Evolutionary conservation across 2,888 invertebrate genomes (phyloP).

Genomic region (Argyresthia goedartella): DNA sequence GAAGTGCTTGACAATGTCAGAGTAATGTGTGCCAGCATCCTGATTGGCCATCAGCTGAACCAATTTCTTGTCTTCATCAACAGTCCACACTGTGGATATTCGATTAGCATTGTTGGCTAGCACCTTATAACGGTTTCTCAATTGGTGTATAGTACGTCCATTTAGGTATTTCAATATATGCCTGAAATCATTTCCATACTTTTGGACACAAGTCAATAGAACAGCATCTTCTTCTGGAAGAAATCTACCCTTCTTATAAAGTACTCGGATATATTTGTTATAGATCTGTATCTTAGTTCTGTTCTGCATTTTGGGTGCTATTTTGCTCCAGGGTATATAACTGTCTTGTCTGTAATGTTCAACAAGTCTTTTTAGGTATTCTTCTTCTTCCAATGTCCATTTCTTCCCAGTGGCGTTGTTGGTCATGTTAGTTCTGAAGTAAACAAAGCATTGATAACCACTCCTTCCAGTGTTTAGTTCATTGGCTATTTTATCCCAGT

Average conservation of each 20-base stretch:
- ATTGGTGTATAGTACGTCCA: constrained; percentile 72
- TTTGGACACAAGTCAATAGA: constrained; percentile 71
- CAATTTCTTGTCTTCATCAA: constrained; percentile 73
- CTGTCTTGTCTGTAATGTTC: constrained; percentile 74
- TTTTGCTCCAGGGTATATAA: constrained; percentile 81
- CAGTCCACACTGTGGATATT: constrained; percentile 68
- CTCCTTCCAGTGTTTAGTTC: constrained; percentile 71
- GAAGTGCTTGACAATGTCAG: constrained; percentile 61
- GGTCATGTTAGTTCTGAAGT: constrained; percentile 68
- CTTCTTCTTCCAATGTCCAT: constrained; percentile 80
- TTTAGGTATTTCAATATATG: constrained; percentile 72
- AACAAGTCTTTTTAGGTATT: constrained; percentile 72
- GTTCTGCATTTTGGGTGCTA: constrained; percentile 73
- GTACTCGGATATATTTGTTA: constrained; percentile 56
- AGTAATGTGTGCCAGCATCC: constrained; percentile 39
- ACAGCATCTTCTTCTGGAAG: constrained; percentile 76
- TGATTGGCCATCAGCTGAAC: constrained; percentile 64
- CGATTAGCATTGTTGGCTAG: constrained; percentile 39
- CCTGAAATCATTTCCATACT: constrained; percentile 74
- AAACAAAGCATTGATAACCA: constrained; percentile 78
- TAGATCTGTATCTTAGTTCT: constrained; percentile 77
- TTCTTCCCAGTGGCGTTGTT: constrained; percentile 35
- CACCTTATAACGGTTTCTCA: constrained; percentile 71
- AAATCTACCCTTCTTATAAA: constrained; percentile 73
- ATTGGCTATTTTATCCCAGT: constrained; percentile 77